These are phyloP conservation scores for Parazoanthus swiftii DNA, from an alignment of 92 coral and sea anemone genomes.

Conservation along the genomic window DNA sequence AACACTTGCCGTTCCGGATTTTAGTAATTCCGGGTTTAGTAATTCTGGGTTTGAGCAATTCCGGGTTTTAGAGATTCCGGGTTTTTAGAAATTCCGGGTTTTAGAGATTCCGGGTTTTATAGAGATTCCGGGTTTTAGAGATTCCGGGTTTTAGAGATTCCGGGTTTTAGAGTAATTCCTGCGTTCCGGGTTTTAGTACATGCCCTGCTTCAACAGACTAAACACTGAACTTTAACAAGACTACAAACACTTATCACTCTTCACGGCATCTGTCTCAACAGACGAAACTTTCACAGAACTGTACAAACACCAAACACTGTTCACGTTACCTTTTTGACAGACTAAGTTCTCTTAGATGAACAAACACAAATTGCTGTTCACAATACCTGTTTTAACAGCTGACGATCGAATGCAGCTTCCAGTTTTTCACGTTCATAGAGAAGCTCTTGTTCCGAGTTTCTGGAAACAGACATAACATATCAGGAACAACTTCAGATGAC, in stretches of 20 bases:
- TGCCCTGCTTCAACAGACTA: too few species aligned
- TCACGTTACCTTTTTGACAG: neutral
- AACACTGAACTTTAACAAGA: neutral
- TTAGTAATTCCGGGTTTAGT: too few species aligned
- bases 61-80: too few species aligned
- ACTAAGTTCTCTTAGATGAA: neutral
- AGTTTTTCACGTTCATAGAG: conserved; percentile 85
- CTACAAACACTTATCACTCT: neutral
- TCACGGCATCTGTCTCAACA: conserved; percentile 5
- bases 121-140: too few species aligned
- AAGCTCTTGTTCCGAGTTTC: conserved; percentile 83
- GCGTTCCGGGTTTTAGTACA: too few species aligned
- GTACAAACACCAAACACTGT: neutral
- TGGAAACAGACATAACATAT: conserved; percentile 10
- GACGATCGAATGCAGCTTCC: conserved; percentile 71
- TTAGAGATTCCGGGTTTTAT: too few species aligned
- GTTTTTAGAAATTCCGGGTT: too few species aligned
- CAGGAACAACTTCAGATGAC: neutral
- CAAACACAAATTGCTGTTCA: neutral
- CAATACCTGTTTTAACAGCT: conserved; percentile 69
- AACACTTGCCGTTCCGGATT: too few species aligned
- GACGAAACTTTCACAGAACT: neutral
- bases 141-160: too few species aligned
- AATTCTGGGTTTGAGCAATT: too few species aligned
- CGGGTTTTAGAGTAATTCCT: too few species aligned